Percentiles rank a stretch among this genome's conserved stretches.
phyloP scores from a whole-genome alignment of 2,797 vertebrate species.

The Threskiornis aethiopicus region DNA sequence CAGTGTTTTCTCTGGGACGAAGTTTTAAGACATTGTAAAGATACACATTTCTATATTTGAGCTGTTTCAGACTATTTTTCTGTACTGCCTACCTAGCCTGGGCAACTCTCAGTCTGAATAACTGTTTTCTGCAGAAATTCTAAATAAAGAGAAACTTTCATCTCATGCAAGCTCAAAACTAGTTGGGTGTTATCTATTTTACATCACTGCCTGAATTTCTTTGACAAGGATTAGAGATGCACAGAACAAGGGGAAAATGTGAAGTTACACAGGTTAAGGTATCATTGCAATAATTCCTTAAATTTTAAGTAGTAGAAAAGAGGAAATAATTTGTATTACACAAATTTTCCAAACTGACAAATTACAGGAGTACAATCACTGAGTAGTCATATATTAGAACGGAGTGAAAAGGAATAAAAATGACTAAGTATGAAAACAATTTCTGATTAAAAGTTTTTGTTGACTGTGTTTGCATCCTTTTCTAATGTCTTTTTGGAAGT shows the following conservation, averaged over 20 bases:
- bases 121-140: neutral
- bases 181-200: neutral
- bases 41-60: fast-evolving
- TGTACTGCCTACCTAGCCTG: neutral
- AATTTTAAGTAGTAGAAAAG: neutral
- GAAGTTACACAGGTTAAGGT: neutral
- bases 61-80: neutral
- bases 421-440: neutral
- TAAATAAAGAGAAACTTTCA: neutral
- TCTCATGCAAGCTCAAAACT: neutral
- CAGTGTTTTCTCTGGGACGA: neutral
- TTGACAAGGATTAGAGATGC: neutral
- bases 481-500: neutral
- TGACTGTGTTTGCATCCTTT: neutral
- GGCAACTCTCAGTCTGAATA: neutral
- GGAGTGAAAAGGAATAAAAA: neutral
- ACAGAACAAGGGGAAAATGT: neutral
- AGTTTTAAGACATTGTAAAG: neutral
- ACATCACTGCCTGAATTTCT: neutral
- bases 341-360: neutral
- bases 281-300: neutral
- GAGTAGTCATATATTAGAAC: neutral
- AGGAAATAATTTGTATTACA: neutral
- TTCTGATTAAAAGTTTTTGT: neutral
- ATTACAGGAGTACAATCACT: neutral